phyloP scores from a whole-genome alignment of 2,797 vertebrate species.

The Taenioides sp. region DNA sequence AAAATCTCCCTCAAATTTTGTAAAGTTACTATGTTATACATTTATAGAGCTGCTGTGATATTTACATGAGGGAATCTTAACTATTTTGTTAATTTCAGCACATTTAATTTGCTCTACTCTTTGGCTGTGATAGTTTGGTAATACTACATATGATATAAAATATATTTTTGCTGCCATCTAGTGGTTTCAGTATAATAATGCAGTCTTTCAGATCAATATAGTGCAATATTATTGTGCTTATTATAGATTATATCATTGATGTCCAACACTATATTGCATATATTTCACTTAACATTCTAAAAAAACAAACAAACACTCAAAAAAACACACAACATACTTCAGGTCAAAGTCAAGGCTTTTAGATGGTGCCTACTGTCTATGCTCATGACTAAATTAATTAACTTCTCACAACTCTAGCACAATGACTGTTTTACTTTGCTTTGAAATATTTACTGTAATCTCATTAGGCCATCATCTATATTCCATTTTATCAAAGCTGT shows the following conservation, averaged over 20 bases:
- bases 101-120: neutral
- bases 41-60: too few relatives aligned
- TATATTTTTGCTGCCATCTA: slow-evolving; percentile 67
- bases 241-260: neutral
- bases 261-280: neutral
- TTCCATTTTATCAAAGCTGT: neutral
- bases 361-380: neutral
- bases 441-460: neutral
- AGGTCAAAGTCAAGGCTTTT: neutral
- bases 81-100: neutral
- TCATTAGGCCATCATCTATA: neutral
- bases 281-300: neutral
- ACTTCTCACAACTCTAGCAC: neutral
- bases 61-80: too few relatives aligned
- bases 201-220: neutral
- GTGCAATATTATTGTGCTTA: neutral
- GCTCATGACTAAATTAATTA: neutral
- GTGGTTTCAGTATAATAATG: slow-evolving; percentile 42
- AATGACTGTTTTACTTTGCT: neutral
- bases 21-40: too few relatives aligned
- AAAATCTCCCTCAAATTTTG: neutral
- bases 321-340: neutral
- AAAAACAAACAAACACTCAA: too few relatives aligned
- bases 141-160: too few relatives aligned
- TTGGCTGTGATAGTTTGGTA: too few relatives aligned